Conservation (phyloP, 2,113 vertebrate genomes). For the Chamaea fasciata region DNA sequence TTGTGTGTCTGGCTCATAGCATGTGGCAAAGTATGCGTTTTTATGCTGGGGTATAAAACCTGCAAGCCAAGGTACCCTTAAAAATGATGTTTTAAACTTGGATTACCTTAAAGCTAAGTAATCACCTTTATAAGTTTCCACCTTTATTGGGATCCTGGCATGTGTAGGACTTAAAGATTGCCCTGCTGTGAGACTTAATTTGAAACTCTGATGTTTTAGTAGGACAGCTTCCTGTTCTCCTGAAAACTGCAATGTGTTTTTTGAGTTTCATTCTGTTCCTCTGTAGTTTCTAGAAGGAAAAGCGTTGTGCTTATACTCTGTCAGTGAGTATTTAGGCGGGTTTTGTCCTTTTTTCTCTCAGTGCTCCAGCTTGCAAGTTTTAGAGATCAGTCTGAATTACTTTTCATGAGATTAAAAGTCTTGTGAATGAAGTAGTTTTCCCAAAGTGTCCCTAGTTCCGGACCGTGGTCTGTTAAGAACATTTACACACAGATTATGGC, state of each 20-base stretch:
- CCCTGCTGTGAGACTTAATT: not conserved
- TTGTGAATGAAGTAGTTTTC: not conserved
- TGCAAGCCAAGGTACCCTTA: not conserved
- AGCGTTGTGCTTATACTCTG: not conserved
- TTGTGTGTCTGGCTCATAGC: not conserved
- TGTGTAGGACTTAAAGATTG: not conserved
- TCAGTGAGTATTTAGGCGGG: not conserved
- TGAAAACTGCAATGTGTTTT: not conserved
- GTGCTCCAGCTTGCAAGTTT: not conserved
- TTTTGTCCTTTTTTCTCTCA: not conserved
- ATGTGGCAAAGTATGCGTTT: not conserved
- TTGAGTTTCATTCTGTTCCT: not conserved
- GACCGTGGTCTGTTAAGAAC: not conserved
- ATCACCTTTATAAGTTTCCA: not conserved
- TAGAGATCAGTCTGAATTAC: not conserved
- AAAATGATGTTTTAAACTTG: not conserved
- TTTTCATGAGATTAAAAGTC: not conserved
- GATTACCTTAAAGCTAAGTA: not conserved
- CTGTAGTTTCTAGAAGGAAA: not conserved
- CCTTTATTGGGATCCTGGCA: not conserved
- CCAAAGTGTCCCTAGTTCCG: not conserved
- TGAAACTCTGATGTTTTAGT: not conserved
- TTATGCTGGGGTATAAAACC: not conserved
- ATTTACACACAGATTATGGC: not conserved
- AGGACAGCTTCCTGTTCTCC: not conserved